A percentile compares a stretch with the other conserved stretches of the same genome.
These are phyloP conservation scores for Ceraclea dissimilis DNA, from an alignment of 2,888 invertebrate genomes.

Conservation along the genomic window DNA sequence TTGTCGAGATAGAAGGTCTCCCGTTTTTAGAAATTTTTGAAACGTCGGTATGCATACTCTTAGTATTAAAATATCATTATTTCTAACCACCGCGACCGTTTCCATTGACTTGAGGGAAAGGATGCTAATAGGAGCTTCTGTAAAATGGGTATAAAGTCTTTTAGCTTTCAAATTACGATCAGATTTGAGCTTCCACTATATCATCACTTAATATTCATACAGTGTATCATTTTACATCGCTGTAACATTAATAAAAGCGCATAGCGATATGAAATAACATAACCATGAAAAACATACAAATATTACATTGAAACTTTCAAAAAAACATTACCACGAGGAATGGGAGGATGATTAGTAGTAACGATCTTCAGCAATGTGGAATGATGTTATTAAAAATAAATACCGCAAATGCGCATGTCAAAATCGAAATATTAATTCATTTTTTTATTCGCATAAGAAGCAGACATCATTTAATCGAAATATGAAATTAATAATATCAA, in stretches of 20 bases:
- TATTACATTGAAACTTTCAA: not conserved
- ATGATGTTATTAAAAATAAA: slow-evolving; percentile 2
- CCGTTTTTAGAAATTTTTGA: too few relatives aligned
- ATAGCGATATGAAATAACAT: not conserved
- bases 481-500: not conserved
- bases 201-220: not conserved
- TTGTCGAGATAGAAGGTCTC: too few relatives aligned
- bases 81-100: too few relatives aligned
- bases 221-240: not conserved
- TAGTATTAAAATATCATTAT: too few relatives aligned
- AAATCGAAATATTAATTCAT: not conserved
- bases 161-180: too few relatives aligned
- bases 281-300: not conserved
- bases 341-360: not conserved
- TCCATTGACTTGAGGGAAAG: too few relatives aligned
- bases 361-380: not conserved
- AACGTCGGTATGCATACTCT: too few relatives aligned
- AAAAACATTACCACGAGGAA: not conserved
- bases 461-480: not conserved
- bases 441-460: not conserved
- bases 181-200: too few relatives aligned
- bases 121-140: too few relatives aligned
- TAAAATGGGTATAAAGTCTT: too few relatives aligned
- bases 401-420: not conserved
- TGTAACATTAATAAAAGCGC: not conserved